These are phyloP conservation scores for Barnardius zonarius DNA, from an alignment of 2,113 vertebrate genomes.

Conservation along the genomic window DNA sequence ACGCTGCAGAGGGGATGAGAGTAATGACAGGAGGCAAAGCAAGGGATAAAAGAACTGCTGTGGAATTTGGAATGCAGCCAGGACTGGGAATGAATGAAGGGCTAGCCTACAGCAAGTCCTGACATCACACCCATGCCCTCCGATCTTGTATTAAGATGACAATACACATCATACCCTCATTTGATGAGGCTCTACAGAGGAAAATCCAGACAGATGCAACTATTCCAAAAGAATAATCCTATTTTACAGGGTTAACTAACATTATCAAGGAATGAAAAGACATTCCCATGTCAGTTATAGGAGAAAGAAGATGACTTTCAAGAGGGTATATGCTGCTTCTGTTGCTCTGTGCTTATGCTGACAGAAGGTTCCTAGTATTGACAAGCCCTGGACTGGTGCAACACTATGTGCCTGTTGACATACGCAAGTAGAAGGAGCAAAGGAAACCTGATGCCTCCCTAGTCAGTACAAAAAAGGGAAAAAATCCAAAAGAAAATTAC, in stretches of 20 bases:
- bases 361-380: neutral
- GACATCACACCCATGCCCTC: neutral
- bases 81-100: neutral
- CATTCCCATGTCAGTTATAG: neutral
- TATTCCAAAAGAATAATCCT: neutral
- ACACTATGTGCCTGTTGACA: neutral
- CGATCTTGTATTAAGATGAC: neutral
- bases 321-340: neutral
- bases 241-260: neutral
- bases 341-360: neutral
- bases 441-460: neutral
- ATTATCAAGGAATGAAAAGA: neutral
- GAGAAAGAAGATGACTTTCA: neutral
- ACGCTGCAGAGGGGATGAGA: neutral
- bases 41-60: neutral
- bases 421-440: neutral
- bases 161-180: neutral
- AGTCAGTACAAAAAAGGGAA: neutral
- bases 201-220: neutral
- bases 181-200: neutral
- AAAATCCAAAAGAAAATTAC: neutral
- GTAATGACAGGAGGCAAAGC: neutral
- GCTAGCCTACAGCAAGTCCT: neutral
- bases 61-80: neutral
- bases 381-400: neutral